A percentile compares a stretch with the other conserved stretches of the same genome.
These are phyloP conservation scores for Mormyrus proboscirostris DNA, from an alignment of 2,797 vertebrate genomes.

Conservation along the genomic window DNA sequence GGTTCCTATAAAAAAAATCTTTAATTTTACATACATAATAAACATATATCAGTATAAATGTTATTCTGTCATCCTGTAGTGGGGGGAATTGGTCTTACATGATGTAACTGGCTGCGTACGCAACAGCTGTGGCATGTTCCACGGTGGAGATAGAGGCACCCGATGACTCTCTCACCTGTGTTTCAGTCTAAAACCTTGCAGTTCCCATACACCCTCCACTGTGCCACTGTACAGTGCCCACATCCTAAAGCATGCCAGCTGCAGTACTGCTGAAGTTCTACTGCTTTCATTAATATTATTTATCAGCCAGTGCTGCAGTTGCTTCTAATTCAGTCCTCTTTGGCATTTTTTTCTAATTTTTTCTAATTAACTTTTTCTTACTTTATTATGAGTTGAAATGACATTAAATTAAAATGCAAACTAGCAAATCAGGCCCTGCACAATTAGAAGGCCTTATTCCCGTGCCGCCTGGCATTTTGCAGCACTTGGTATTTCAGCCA, in stretches of 20 bases:
- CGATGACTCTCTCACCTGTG: not conserved
- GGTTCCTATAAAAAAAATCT: not conserved
- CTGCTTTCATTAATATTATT: not conserved
- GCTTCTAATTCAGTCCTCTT: not conserved
- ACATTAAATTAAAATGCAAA: not conserved
- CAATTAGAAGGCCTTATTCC: not conserved
- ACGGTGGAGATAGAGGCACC: not conserved
- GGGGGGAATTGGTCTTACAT: not conserved
- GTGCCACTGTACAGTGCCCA: not conserved
- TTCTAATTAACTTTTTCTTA: not conserved
- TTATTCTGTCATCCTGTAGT: not conserved
- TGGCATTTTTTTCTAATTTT: not conserved
- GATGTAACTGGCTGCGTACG: not conserved
- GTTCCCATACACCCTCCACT: not conserved
- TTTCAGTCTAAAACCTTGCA: not conserved
- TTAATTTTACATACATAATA: not conserved
- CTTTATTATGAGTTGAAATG: not conserved
- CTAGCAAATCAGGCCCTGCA: not conserved
- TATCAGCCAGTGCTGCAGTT: not conserved
- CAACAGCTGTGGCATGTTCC: not conserved
- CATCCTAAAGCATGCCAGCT: not conserved
- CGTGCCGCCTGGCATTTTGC: not conserved
- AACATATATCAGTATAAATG: not conserved
- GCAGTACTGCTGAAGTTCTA: not conserved
- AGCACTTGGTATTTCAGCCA: not conserved